Evolutionary conservation across 2,797 vertebrate species (phyloP), one percentile per base, ranked within the genome.

Genomic region (Xerus rutilus): DNA sequence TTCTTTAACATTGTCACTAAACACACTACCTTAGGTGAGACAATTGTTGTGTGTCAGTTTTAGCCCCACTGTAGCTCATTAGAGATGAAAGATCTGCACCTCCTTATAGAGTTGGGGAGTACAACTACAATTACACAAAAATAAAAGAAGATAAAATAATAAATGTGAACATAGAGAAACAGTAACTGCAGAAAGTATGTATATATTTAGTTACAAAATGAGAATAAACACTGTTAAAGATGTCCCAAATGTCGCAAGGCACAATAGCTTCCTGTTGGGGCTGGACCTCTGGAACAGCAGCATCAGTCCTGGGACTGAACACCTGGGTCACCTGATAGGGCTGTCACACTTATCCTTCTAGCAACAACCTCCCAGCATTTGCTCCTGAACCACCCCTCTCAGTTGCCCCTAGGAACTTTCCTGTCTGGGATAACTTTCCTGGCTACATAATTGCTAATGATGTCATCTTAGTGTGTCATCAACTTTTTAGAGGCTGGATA

Each of bases 1-100:
- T 74, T 86, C 86, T 94, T 94, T 95, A 95, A 88, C 65, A n/a
- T 52, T 79, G 83, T 86, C 70, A 59, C 91, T 83, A 83, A 2
- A 72, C 28, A 70, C 1, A 45, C 74, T 52, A 17, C 45, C 28
- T 81, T 88, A 30, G 30, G 23, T 78, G 52, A 76, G n/a, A 83
- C 45, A 43, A 49, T 79, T 9, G 8, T 91, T 93, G 62, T 87
- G 67, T 93, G 88, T 23, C 62, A 74, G 65, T 62, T 74, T 32
- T 1, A 81, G 49, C 30, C 87, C 59, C 8, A 2, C 65, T 79
- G 45, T 8, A 0, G 15, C 17, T 67, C 52, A 93, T 52, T 59
- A 76, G 84, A 73, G 59, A 77, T 81, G 54, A 85, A 79, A 72
- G 69, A 73, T 9, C 77, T 95, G 30, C 1, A 35, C 59, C 21